Conservation (phyloP, 2,113 vertebrate genomes). For the Pardalotus punctatus region DNA sequence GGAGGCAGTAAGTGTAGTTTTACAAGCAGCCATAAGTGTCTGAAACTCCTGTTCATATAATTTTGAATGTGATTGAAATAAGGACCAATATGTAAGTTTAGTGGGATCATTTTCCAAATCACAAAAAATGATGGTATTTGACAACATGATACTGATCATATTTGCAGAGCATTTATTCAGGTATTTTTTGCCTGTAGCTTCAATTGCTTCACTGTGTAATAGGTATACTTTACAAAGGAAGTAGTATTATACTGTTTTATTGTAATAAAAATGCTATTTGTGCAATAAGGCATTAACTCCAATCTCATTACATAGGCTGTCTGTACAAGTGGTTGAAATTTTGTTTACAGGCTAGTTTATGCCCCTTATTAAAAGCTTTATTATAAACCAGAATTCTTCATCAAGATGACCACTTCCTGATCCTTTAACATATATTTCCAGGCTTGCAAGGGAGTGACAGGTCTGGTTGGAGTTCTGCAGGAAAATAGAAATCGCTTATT, state of each 20-base stretch:
- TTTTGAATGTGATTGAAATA: background rate
- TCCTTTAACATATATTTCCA: background rate
- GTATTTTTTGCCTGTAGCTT: background rate
- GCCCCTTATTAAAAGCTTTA: background rate
- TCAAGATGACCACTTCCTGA: background rate
- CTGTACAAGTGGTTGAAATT: background rate
- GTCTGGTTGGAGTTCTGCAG: background rate
- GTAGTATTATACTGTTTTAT: background rate
- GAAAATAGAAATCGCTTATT: background rate
- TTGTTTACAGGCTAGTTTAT: background rate
- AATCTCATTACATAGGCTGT: background rate
- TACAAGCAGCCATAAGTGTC: background rate
- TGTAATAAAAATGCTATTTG: background rate
- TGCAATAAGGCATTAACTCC: conserved; percentile 7
- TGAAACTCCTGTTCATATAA: background rate
- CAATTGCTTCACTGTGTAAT: background rate
- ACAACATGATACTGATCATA: background rate
- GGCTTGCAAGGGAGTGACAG: background rate
- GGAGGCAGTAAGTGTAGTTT: background rate
- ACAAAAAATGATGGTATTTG: background rate
- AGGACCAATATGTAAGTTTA: background rate
- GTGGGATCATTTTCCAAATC: background rate
- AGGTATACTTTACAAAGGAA: background rate
- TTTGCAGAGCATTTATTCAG: background rate
- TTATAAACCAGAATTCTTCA: background rate